Percentiles rank a stretch among this genome's conserved stretches.
Evolutionary conservation across 2,797 vertebrate genomes (phyloP).

Genomic region (Sebastes umbrosus): DNA sequence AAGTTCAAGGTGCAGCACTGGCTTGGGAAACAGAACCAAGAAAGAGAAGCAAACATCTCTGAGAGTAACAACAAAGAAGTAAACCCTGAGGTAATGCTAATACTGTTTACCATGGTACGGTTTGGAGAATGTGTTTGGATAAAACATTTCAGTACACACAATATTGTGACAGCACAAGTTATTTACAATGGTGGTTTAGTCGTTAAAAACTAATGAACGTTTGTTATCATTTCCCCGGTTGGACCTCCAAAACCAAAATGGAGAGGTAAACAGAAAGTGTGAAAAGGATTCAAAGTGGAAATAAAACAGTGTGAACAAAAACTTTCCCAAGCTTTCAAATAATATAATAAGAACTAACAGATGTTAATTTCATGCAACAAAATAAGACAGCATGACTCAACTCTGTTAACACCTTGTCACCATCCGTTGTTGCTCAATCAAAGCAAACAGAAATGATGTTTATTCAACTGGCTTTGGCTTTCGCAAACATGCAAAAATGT

Average conservation of each 20-base stretch:
- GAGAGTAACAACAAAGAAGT: background rate
- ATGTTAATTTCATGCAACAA: constrained; percentile 11
- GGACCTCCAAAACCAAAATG: background rate
- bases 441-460: constrained; percentile 25
- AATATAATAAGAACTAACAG: background rate
- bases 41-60: background rate
- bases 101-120: background rate
- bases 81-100: background rate
- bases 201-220: background rate
- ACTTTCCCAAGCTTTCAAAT: background rate
- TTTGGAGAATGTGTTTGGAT: background rate
- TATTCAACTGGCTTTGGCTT: constrained; percentile 22
- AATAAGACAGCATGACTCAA: background rate
- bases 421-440: constrained; percentile 32
- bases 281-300: background rate
- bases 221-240: background rate
- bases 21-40: background rate
- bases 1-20: background rate
- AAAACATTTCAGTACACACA: background rate
- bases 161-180: background rate
- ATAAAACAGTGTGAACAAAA: background rate
- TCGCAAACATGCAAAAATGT: constrained; percentile 37
- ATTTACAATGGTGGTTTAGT: background rate
- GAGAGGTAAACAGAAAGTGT: constrained; percentile 10
- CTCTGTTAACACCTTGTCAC: constrained; percentile 42